Evolutionary conservation across 2,113 vertebrate species (phyloP).

Genomic region (Hippocampus abdominalis): DNA sequence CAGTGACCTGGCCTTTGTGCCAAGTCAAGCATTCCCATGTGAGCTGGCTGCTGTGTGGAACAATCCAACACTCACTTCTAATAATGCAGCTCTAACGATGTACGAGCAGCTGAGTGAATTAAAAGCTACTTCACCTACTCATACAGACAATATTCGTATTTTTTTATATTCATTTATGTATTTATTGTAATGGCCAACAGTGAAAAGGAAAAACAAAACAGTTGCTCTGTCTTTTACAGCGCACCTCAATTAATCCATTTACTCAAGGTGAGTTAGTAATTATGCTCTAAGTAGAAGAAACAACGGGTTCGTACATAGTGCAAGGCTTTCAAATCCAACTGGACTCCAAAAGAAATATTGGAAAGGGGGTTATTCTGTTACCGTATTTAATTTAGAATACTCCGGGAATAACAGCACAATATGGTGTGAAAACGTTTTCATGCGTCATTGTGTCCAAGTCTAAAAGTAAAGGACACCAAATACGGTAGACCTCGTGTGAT

Average conservation of each 20-base stretch:
- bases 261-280: conserved; percentile 64
- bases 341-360: conserved; percentile 20
- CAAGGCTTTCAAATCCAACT: conserved; percentile 19
- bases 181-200: neutral
- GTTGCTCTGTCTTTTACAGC: conserved; percentile 42
- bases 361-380: neutral
- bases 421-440: neutral
- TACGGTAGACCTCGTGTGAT: neutral
- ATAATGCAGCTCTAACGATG: conserved; percentile 5
- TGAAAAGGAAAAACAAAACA: conserved; percentile 18
- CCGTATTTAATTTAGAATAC: neutral
- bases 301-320: conserved; percentile 24
- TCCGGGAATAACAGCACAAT: neutral
- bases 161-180: neutral
- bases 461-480: neutral
- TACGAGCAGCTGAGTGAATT: conserved; percentile 8
- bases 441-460: neutral
- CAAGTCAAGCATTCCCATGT: conserved; percentile 35
- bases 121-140: neutral
- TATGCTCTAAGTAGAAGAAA: conserved; percentile 48
- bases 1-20: conserved; percentile 23
- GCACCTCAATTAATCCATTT: conserved; percentile 68
- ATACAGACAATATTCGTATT: neutral
- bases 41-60: conserved; percentile 20
- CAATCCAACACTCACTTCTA: conserved; percentile 21